Evolutionary conservation across 2,888 invertebrate genomes (phyloP), one percentile per base, ranked within the genome.

Genomic region (Vesta saturnalis): DNA sequence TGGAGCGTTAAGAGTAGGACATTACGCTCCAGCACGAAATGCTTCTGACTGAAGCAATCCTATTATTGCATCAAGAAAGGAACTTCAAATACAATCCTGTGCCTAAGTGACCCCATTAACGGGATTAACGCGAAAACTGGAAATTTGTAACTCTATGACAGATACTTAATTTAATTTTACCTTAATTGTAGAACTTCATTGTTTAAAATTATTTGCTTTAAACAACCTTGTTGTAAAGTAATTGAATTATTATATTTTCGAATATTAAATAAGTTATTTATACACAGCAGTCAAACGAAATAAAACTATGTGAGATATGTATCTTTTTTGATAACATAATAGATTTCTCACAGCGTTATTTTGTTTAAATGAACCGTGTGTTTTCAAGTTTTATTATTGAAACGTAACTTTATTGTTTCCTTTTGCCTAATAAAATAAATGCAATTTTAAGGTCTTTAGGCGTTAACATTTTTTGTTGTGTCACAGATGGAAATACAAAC

Each of bases 1-100:
- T 76, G 77, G 75, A 73, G 74, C 76, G 76, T 78, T 78, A 78
- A 77, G 61, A 68, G 65, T 49, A 64, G 63, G 69, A 59, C 68
- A 68, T 68, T 68, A 67, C 49, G 60, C 58, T 49, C 35, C 52
- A 68, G 64, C 69, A 64, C 70, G 67, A 67, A 67, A 71, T 74
- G 73, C 73, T 66, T 67, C 69, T 72, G 74, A 71, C 69, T 71
- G 69, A 64, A 64, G 72, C 72, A 73, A 74, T 74, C 71, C 71
- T 70, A 73, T 74, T 76, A 72, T 67, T 70, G 69, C 64, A 68
- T 69, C 73, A 67, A 69, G 72, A 72, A 71, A 71, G 73, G 72
- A 73, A 69, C 72, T 64, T 35, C 65, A 62, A 70, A 73, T 67
- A 72, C 67, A 60, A 66, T 67, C 70, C 69, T 49, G 64, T 64